Base-by-base conservation (phyloP, 2,113 vertebrate genomes). In the Sula dactylatra region DNA sequence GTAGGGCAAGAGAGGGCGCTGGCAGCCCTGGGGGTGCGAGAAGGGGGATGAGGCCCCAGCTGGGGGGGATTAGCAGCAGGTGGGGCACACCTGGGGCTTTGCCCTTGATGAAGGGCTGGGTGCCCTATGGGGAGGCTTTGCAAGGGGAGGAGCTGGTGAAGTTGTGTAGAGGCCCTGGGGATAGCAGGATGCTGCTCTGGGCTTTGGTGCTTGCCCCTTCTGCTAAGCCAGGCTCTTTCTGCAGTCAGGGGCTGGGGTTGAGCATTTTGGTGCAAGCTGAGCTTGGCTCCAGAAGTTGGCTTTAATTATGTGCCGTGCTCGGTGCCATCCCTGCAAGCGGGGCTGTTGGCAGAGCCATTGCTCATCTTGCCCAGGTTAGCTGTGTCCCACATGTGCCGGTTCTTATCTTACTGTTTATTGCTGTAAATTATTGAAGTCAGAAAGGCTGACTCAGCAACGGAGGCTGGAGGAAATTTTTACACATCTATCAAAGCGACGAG, bases 41-140 rank as follows among this genome's bases (percentile, higher is more conserved):
- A 27, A 58, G 38, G 50, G 22, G 31, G 34, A 13, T 52, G 27
- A 55, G 40, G 40, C 44, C 20, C 44, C 59, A 49, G 26, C 16
- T 42, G 86, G 50, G 50, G 4, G 36, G 32, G 8, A 49, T 56
- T 13, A 76, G 52, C 62, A 76, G 29, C 20, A 26, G n/a, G 18
- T 31, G 31, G 62, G 45, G 38, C 67, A 76, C 44, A 49, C 3
- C 12, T 1, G 0, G n/a, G 40, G 44, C 73, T 64, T 16, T 16
- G 18, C 58, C 36, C 42, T 55, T 6, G 20, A 27, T 32, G 36
- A 54, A 24, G 45, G 27, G 24, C 24, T 76, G 78, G 16, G 9
- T 9, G 17, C 3, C 0, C 4, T 6, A 3, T 0, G 0, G 7
- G 13, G 9, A 13, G 11, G 65, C 2, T 83, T n/a, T 45, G n/a